Conservation (phyloP, 2,113 vertebrate genomes). For the Oenanthe oenanthe region DNA sequence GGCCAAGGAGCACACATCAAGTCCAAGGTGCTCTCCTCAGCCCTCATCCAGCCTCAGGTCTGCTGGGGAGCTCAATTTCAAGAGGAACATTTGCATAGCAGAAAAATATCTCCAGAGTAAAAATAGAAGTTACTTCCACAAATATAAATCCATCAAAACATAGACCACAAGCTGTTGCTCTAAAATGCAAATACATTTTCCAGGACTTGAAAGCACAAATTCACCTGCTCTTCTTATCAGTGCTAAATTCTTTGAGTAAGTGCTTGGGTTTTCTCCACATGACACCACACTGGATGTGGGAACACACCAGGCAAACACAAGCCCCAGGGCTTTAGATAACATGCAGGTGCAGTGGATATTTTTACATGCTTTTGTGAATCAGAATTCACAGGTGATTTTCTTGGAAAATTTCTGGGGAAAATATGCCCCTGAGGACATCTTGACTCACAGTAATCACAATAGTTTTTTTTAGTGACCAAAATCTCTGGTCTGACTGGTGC, state of each 20-base stretch:
- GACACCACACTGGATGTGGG: background rate
- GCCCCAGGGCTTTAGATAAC: background rate
- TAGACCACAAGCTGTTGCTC: background rate
- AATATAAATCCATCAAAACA: background rate
- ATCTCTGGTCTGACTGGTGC: background rate
- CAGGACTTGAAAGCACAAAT: background rate
- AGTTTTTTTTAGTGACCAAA: background rate
- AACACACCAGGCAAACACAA: background rate
- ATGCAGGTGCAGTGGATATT: background rate
- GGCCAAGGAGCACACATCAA: background rate
- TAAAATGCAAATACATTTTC: background rate
- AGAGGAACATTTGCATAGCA: background rate
- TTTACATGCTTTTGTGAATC: background rate
- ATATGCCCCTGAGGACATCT: fast-evolving
- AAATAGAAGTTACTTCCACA: background rate
- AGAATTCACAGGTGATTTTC: background rate
- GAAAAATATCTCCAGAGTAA: background rate
- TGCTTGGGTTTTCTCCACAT: background rate
- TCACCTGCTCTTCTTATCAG: background rate
- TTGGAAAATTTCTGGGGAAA: background rate
- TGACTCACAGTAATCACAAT: background rate
- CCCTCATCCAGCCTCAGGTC: background rate
- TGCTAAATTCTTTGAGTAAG: background rate
- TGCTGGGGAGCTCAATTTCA: background rate
- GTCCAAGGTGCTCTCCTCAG: background rate